Conservation (phyloP, 2,797 vertebrate species). For the Pitangus sulphuratus region DNA sequence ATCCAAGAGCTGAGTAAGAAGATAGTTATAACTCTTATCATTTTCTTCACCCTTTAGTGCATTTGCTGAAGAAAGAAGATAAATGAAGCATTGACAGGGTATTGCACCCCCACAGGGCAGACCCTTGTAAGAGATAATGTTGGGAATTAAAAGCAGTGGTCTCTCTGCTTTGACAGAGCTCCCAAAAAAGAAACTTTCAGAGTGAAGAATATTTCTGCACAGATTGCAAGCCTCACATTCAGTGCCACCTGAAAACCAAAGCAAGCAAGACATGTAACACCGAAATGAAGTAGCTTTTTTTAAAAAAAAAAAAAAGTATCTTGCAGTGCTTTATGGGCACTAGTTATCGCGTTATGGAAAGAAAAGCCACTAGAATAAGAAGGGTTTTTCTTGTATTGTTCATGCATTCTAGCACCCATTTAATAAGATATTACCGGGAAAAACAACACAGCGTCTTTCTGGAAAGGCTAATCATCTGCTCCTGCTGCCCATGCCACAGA, state of each 20-base stretch:
- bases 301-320: too few species aligned
- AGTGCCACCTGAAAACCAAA: not conserved
- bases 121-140: not conserved
- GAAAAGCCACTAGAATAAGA: constrained; percentile 1
- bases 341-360: not conserved
- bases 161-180: not conserved
- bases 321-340: not conserved
- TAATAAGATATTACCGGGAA: not conserved
- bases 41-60: not conserved
- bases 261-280: not conserved
- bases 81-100: not conserved
- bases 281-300: not conserved
- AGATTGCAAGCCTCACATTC: not conserved
- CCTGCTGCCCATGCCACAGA: constrained; percentile 4
- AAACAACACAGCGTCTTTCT: constrained; percentile 14
- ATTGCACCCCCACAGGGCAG: not conserved
- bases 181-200: not conserved
- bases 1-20: not conserved
- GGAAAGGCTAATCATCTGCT: constrained; percentile 10
- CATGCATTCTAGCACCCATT: constrained; percentile 30
- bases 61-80: not conserved
- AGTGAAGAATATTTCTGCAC: not conserved
- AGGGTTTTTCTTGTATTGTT: constrained; percentile 25
- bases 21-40: not conserved
- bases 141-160: not conserved